Evolutionary conservation across 2,888 invertebrate species (phyloP), one percentile per base, ranked within the genome.

Genomic region (Coelinius sp.): DNA sequence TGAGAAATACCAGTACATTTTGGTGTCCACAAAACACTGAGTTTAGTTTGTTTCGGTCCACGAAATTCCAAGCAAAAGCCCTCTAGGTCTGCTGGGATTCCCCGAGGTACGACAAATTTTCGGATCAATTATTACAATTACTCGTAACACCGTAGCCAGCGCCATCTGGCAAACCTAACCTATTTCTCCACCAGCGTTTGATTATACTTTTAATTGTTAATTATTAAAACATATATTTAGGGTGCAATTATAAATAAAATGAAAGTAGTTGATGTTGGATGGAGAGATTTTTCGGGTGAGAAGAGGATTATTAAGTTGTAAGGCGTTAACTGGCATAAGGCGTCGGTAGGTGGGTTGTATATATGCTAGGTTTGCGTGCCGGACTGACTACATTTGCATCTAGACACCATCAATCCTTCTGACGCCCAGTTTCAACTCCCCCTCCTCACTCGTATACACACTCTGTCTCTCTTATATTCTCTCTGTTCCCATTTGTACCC

Each of bases 261-360:
- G 5, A 25, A 24, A 2, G 7, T 6, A 41, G 22, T 59, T 31
- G 17, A 59, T 10, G 10, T 14, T 8, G 56, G 8, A 44, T 31
- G 0, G 44, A 59, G 65, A 62, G 69, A 68, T 77, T 75, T 73
- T 59, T 67, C 69, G 68, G 76, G 77, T 81, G 79, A 79, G 83
- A 82, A 79, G 81, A 83, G 82, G 84, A 85, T 87, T 87, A 87
- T 87, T 87, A 86, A 87, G 87, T 82, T 85, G 87, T 87, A 86
- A 86, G 87, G 87, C 86, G 87, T 87, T 87, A 87, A 87, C 87
- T 87, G 87, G 87, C 86, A 86, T 86, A 86, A 86, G 86, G 85
- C 86, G 85, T 86, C 83, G 84, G 86, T 83, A 86, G 85, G 86
- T 84, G 85, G 74, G 84, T 84, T 82, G 63, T 63, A 84, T 71